These are phyloP conservation scores for Polylopha cassiicola DNA, from an alignment of 2,888 invertebrate genomes.

Conservation along the genomic window DNA sequence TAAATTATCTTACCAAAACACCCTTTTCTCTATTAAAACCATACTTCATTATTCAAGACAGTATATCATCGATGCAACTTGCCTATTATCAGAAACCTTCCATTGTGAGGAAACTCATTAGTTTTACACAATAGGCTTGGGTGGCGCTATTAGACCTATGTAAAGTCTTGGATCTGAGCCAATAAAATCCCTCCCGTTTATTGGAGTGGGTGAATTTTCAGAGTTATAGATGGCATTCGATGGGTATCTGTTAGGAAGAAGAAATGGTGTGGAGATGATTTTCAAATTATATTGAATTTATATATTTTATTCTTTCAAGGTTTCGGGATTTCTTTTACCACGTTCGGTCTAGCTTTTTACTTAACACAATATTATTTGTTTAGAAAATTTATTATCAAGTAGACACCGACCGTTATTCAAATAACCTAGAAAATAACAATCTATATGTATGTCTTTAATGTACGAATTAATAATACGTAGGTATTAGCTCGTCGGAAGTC, in stretches of 20 bases:
- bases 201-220: slow-evolving; percentile 52
- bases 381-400: no score
- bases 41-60: slow-evolving; percentile 13
- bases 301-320: no score
- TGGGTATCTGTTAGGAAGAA: slow-evolving; percentile 28
- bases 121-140: slow-evolving; percentile 38
- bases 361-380: no score
- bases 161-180: slow-evolving; percentile 41
- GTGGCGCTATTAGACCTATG: slow-evolving; percentile 32
- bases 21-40: no score
- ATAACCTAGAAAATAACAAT: no score
- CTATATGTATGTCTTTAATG: no score
- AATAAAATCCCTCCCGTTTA: slow-evolving; percentile 50
- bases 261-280: slow-evolving; percentile 26
- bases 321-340: no score
- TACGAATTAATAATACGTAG: no score
- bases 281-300: neutral
- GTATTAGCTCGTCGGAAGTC: no score
- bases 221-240: slow-evolving; percentile 47
- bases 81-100: slow-evolving; percentile 26
- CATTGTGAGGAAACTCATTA: slow-evolving; percentile 54
- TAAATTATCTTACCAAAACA: no score
- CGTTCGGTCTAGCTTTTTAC: no score
- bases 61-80: slow-evolving; percentile 18
- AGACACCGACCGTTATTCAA: no score